These are phyloP conservation scores for Tenodera sinensis DNA, from an alignment of 2,888 invertebrate species.

Conservation along the genomic window DNA sequence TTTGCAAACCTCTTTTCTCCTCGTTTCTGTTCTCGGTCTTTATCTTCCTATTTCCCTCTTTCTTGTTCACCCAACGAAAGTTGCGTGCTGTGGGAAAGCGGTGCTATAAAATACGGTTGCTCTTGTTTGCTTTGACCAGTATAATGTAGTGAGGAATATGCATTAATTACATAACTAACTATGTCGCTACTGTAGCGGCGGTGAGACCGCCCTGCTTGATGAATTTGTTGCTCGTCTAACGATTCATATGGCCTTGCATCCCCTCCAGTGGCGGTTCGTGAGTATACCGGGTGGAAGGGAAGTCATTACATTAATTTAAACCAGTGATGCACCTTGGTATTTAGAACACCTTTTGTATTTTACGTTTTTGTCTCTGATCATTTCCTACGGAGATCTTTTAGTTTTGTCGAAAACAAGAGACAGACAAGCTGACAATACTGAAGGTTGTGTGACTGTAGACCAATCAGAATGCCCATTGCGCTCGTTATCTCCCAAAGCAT, in stretches of 20 bases:
- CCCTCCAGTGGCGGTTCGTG: too few species aligned
- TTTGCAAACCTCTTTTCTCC: not conserved
- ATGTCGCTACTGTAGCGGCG: not conserved
- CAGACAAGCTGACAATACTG: too few species aligned
- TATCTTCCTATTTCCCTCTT: not conserved
- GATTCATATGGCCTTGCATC: not conserved
- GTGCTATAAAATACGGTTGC: slow-evolving; percentile 13
- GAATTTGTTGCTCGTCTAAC: not conserved
- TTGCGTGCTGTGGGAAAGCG: not conserved
- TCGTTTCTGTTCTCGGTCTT: not conserved
- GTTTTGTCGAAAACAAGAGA: too few species aligned
- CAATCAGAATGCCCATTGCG: too few species aligned
- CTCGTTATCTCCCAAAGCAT: too few species aligned
- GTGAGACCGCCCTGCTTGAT: not conserved
- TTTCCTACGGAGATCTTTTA: too few species aligned
- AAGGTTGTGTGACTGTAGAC: too few species aligned
- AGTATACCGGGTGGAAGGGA: too few species aligned
- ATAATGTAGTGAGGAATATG: slow-evolving; percentile 23
- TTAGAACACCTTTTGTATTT: too few species aligned
- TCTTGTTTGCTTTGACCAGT: slow-evolving; percentile 21
- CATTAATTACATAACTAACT: slow-evolving; percentile 22
- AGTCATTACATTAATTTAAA: too few species aligned
- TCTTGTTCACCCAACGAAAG: not conserved
- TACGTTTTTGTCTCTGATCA: too few species aligned
- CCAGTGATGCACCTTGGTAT: too few species aligned